Evolutionary conservation across 2,797 vertebrate species (phyloP).

Genomic region (Linurgus olivaceus): DNA sequence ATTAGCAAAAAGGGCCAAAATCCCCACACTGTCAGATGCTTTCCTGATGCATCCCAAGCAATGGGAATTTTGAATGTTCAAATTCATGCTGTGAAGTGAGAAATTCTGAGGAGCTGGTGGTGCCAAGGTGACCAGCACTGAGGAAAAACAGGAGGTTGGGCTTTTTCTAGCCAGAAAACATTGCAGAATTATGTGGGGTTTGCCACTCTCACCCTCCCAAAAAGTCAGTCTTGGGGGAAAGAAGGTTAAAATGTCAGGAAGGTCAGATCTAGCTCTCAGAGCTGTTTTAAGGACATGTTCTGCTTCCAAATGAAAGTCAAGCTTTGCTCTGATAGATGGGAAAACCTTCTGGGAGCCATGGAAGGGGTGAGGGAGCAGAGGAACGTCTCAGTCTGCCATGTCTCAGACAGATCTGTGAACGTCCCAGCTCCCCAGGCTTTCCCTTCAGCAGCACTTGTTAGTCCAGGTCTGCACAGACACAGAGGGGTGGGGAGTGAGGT

Average conservation of each 20-base stretch:
- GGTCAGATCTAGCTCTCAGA: not conserved
- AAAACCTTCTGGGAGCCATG: not conserved
- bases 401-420: fast-evolving
- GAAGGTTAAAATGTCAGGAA: not conserved
- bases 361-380: not conserved
- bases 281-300: not conserved
- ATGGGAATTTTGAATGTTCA: not conserved
- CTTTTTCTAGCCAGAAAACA: not conserved
- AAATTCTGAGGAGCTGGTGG: not conserved
- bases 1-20: not conserved
- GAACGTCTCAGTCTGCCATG: not conserved
- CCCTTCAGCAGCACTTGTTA: not conserved
- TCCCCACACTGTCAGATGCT: not conserved
- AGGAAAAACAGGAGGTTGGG: not conserved
- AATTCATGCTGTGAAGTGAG: not conserved
- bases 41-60: not conserved
- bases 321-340: not conserved
- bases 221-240: not conserved
- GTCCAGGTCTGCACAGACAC: not conserved
- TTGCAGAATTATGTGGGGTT: not conserved
- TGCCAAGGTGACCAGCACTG: not conserved
- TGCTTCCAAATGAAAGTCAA: fast-evolving
- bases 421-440: not conserved
- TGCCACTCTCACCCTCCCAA: not conserved
- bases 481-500: fast-evolving